Evolutionary conservation across 2,797 vertebrate genomes (phyloP).

Genomic region (Anguilla obscura): DNA sequence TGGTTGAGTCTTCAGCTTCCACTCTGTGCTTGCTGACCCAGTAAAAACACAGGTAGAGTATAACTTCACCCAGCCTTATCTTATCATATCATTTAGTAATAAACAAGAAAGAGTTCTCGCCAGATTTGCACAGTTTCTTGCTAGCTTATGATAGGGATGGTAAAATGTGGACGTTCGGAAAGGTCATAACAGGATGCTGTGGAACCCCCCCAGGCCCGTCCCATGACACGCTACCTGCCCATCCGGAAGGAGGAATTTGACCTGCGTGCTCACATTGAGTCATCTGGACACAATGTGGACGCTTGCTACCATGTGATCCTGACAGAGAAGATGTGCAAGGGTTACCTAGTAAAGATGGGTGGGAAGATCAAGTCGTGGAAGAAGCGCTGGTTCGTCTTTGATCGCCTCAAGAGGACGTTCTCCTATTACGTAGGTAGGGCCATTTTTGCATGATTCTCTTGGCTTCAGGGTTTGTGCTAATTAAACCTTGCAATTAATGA

Average conservation of each 20-base stretch:
- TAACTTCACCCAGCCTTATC: not conserved
- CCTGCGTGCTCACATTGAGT: slow-evolving; percentile 89
- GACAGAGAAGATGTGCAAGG: slow-evolving; percentile 92
- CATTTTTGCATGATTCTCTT: not conserved
- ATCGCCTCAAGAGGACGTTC: slow-evolving; percentile 91
- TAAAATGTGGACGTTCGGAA: not conserved
- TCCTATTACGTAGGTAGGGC: slow-evolving; percentile 90
- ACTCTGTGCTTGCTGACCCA: not conserved
- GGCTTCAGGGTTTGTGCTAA: not conserved
- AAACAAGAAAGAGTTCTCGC: not conserved
- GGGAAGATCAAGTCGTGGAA: slow-evolving; percentile 99
- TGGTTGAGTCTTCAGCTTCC: not conserved
- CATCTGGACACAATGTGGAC: slow-evolving; percentile 87
- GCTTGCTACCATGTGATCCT: slow-evolving; percentile 89
- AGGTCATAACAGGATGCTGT: not conserved
- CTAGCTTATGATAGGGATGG: not conserved
- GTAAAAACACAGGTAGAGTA: not conserved
- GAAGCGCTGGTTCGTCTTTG: slow-evolving; percentile 99
- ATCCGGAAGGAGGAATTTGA: slow-evolving; percentile 97
- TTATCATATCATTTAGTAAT: not conserved
- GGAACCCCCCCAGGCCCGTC: slow-evolving; percentile 78
- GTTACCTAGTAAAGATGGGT: slow-evolving; percentile 97
- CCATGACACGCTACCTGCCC: slow-evolving; percentile 94
- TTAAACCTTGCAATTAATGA: not conserved
- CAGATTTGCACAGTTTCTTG: not conserved